Percentiles rank a stretch among this genome's conserved stretches.
Evolutionary conservation across 2,888 invertebrate genomes (phyloP).

Genomic region (Conomelus anceps): DNA sequence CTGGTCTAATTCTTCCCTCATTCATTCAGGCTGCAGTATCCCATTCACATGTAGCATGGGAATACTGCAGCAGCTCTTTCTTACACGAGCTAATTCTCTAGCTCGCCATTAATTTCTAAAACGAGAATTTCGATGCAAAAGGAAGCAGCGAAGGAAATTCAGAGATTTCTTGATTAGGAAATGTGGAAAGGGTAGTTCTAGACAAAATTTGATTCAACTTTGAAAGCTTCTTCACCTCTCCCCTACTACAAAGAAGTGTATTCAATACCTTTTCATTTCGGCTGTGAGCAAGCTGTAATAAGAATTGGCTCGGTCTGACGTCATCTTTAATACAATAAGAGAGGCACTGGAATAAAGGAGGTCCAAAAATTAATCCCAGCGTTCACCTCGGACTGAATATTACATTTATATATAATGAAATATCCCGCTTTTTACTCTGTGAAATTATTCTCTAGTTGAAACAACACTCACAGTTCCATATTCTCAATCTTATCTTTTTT

Average conservation of each 20-base stretch:
- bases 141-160: background rate
- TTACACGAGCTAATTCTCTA: background rate
- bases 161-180: background rate
- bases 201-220: background rate
- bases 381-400: background rate
- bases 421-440: background rate
- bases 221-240: background rate
- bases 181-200: background rate
- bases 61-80: background rate
- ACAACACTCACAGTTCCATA: too few relatives aligned
- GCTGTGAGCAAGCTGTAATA: background rate
- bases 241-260: background rate
- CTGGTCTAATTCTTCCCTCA: background rate
- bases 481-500: too few relatives aligned
- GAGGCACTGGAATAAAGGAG: background rate
- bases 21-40: background rate
- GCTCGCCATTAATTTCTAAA: background rate
- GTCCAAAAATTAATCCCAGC: background rate
- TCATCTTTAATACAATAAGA: background rate
- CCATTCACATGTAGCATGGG: background rate
- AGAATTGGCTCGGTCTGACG: background rate
- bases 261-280: background rate
- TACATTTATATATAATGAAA: background rate
- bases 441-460: too few relatives aligned
- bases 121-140: background rate